phyloP scores from a whole-genome alignment of 2,888 invertebrate genomes.

The Aleiodes leptofemur region DNA sequence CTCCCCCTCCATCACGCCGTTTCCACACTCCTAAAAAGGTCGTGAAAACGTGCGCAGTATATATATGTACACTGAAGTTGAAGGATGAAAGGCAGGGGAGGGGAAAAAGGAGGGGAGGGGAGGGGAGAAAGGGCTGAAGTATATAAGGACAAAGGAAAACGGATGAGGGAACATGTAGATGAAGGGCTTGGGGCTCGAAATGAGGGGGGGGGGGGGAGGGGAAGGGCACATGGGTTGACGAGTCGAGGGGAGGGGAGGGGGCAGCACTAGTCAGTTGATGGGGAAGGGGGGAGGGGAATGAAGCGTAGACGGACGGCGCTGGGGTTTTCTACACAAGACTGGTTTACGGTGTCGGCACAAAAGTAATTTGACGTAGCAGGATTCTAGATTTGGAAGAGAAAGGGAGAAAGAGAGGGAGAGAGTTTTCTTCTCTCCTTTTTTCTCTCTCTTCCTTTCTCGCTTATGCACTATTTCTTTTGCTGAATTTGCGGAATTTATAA shows the following conservation, averaged over 20 bases:
- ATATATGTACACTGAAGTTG: slow-evolving; percentile 20
- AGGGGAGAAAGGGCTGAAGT: background rate
- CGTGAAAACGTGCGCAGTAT: slow-evolving; percentile 30
- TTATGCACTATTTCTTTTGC: slow-evolving; percentile 30
- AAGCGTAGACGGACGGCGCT: background rate
- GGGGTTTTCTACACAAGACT: slow-evolving; percentile 43
- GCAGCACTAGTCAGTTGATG: background rate
- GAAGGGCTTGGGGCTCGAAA: slow-evolving; percentile 7
- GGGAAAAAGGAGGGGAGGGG: background rate
- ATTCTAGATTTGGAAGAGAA: slow-evolving; percentile 50
- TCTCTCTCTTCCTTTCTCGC: slow-evolving; percentile 13
- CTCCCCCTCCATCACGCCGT: background rate
- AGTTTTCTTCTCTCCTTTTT: slow-evolving; percentile 49
- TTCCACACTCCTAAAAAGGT: slow-evolving; percentile 26
- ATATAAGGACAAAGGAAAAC: slow-evolving; percentile 39
- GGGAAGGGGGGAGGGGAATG: slow-evolving; percentile 6
- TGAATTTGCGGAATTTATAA: slow-evolving; percentile 24
- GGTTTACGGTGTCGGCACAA: slow-evolving; percentile 50
- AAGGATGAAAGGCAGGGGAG: background rate
- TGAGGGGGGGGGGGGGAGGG: background rate
- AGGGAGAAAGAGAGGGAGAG: too few relatives aligned
- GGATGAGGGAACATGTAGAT: slow-evolving; percentile 28
- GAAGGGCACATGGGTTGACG: background rate
- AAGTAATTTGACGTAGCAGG: slow-evolving; percentile 63
- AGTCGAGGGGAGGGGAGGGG: background rate